A percentile compares a stretch with the other conserved stretches of the same genome.
Conservation (phyloP, 2,797 vertebrate genomes). For the Tragelaphus eurycerus region DNA sequence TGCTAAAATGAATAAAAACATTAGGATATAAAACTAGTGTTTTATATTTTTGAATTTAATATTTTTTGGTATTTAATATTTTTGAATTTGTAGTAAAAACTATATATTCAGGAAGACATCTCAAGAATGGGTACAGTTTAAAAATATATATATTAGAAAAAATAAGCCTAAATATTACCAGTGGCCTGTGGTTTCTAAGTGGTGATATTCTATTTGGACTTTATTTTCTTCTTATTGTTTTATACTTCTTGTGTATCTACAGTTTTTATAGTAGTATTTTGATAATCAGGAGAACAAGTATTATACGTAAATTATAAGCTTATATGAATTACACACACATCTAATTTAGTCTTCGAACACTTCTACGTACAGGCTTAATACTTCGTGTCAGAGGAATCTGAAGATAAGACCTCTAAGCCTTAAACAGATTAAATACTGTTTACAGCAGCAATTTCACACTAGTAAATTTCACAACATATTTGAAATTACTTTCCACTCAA, state of each 20-base stretch:
- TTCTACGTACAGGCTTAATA: background rate
- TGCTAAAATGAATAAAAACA: background rate
- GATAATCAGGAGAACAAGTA: background rate
- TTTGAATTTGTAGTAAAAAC: background rate
- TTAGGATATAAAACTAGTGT: background rate
- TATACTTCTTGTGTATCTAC: background rate
- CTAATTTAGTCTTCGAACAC: slow-evolving; percentile 14
- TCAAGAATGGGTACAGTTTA: background rate
- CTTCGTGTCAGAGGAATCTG: slow-evolving; percentile 14
- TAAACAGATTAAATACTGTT: slow-evolving; percentile 11
- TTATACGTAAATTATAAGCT: background rate
- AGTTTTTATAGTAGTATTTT: background rate
- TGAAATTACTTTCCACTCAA: slow-evolving; percentile 16
- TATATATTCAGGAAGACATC: background rate
- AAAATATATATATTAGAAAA: background rate
- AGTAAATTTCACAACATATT: background rate
- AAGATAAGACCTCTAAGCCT: background rate
- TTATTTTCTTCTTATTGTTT: background rate
- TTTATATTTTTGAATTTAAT: background rate
- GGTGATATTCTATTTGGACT: background rate
- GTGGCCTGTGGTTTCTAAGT: background rate
- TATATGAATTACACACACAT: slow-evolving; percentile 8
- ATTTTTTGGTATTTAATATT: background rate
- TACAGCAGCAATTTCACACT: background rate
- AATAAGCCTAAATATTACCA: background rate